phyloP scores from a whole-genome alignment of 2,113 vertebrate genomes.

The Hippocampus mohnikei region DNA sequence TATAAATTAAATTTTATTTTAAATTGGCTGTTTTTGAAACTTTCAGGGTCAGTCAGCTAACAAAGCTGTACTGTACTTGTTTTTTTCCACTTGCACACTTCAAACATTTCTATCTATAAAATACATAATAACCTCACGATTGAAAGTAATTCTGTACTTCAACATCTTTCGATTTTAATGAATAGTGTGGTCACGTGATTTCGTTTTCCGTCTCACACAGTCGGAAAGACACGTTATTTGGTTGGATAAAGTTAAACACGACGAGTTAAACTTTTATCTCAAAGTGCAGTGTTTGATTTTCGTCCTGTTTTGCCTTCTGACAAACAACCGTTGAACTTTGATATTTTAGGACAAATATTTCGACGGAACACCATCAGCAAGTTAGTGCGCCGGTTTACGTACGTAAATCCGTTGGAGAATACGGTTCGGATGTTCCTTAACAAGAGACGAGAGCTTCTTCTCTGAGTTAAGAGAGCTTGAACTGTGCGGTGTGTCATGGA shows the following conservation, averaged over 20 bases:
- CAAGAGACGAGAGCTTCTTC: background rate
- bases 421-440: slow-evolving; percentile 1
- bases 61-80: too few species aligned
- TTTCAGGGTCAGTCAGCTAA: too few species aligned
- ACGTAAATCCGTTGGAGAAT: slow-evolving; percentile 58
- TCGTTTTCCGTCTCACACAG: background rate
- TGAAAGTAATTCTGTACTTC: too few species aligned
- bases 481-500: slow-evolving; percentile 57
- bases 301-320: background rate
- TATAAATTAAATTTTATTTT: too few species aligned
- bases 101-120: too few species aligned
- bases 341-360: background rate
- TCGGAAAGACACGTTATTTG: background rate
- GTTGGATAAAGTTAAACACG: background rate
- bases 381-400: background rate
- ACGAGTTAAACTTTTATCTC: background rate
- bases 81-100: too few species aligned
- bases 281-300: background rate
- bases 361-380: slow-evolving; percentile 8
- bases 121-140: too few species aligned
- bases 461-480: background rate
- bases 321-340: slow-evolving; percentile 28
- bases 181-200: background rate
- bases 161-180: background rate
- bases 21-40: too few species aligned